Evolutionary conservation across 2,113 vertebrate species (phyloP).

Genomic region (Abramis brama): DNA sequence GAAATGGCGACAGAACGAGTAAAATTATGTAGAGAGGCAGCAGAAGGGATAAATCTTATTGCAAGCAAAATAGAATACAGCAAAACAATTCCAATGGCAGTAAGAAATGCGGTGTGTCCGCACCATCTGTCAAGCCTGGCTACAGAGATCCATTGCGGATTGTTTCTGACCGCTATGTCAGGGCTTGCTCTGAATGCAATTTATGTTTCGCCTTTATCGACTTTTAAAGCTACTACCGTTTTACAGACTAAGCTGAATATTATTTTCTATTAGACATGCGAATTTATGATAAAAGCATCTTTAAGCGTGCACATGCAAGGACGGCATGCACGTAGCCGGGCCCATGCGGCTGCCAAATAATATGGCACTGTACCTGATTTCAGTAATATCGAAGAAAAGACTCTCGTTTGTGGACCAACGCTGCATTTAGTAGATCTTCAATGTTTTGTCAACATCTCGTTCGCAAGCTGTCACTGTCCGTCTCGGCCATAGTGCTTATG

Average conservation of each 20-base stretch:
- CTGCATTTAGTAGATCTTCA: neutral
- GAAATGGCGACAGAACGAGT: neutral
- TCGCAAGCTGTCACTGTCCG: slow-evolving; percentile 24
- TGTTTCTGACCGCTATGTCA: neutral
- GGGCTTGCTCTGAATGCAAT: neutral
- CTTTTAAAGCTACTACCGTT: neutral
- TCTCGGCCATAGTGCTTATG: slow-evolving; percentile 24
- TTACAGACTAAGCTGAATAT: neutral
- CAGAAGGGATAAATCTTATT: no score
- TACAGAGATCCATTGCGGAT: slow-evolving; percentile 31
- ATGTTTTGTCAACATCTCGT: slow-evolving; percentile 5
- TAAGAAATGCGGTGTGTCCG: slow-evolving; percentile 28
- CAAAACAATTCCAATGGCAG: neutral
- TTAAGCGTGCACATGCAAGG: neutral
- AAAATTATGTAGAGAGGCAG: no score
- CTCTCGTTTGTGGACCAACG: neutral
- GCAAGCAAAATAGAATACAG: neutral
- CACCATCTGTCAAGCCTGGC: slow-evolving; percentile 31
- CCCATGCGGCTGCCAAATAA: neutral
- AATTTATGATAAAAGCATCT: neutral
- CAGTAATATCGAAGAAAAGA: neutral
- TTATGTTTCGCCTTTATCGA: neutral
- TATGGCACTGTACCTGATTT: slow-evolving; percentile 8
- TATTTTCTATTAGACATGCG: neutral
- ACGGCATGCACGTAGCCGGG: neutral